phyloP scores from a whole-genome alignment of 2,797 vertebrate species.

The Peromyscus melanophrys region DNA sequence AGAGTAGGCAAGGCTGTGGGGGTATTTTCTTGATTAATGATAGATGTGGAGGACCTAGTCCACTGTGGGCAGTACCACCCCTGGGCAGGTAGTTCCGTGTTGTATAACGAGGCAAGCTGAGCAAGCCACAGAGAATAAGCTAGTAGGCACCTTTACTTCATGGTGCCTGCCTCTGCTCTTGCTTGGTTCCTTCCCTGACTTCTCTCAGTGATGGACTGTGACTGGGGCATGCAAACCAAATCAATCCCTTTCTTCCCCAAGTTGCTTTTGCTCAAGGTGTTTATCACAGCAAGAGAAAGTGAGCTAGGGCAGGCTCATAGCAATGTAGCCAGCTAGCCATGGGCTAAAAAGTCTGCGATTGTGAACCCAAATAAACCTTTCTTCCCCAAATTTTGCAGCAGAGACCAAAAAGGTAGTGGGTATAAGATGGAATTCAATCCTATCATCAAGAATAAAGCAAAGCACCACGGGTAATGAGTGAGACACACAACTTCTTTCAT shows the following conservation, averaged over 20 bases:
- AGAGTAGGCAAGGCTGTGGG: neutral
- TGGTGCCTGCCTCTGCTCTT: neutral
- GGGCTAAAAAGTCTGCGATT: neutral
- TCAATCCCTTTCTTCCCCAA: neutral
- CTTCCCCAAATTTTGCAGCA: neutral
- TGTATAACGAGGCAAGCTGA: neutral
- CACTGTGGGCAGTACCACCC: neutral
- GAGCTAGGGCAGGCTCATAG: neutral
- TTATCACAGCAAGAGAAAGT: neutral
- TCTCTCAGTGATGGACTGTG: neutral
- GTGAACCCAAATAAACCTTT: neutral
- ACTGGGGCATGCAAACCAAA: no score
- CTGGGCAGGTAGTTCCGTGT: neutral
- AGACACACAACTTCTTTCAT: neutral
- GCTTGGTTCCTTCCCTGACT: neutral
- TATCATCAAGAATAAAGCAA: neutral
- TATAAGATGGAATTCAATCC: neutral
- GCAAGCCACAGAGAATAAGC: neutral
- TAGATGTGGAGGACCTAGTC: neutral
- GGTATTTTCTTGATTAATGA: neutral
- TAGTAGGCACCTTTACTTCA: neutral
- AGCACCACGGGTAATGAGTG: neutral
- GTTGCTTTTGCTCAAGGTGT: neutral
- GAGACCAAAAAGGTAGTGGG: neutral
- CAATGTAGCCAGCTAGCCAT: neutral